Base-by-base conservation (phyloP, 37 sponge, comb jelly and placozoan species). In the Spongia lamella region DNA sequence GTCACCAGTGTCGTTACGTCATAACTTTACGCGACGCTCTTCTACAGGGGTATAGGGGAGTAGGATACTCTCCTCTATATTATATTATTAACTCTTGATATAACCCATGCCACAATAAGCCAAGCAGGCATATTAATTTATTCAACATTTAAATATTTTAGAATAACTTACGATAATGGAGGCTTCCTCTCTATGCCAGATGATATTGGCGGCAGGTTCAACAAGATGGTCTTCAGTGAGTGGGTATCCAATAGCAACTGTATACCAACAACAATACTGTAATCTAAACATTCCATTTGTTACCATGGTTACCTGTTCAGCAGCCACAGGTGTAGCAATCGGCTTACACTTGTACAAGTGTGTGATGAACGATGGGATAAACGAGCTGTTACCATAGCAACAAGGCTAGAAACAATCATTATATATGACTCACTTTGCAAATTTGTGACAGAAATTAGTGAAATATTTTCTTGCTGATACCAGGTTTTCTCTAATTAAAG, bases 341-440 rank as follows among this genome's bases (percentile, higher is more conserved):
- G 96, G 99, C 58, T 95, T 92, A 75, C 99, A 98, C 86, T 94
- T 94, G 88, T 95, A 92, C 55, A 94, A 55, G 67, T 84, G 75
- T 26, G 80, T 94, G 64, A 96, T 87, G 47, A 93, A 92, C 2
- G 67, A 53, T 0, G 91, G 91, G 21, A 96, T 80, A 67, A 93
- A 90, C 6, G 79, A 70, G 64, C 94, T 94, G 68, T 40, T 72
- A 16, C 54, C 53, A 53, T 31, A 17, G 7, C 21, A 79, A 22
- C 43, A 27, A n/a, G 14, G 35, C 19, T 2, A 34, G 38, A 20
- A 21, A 32, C 29, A 47, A 22, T 38, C 1, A 19, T 20, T 0
- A 5, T 43, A 11, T 1, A 30, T 3, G n/a, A 55, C 91, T 83
- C 56, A 89, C 91, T 96, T 86, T 25, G 91, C 99, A 80, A 98